These are phyloP conservation scores for Aporophyla lueneburgensis DNA, from an alignment of 2,888 invertebrate species.

Conservation along the genomic window DNA sequence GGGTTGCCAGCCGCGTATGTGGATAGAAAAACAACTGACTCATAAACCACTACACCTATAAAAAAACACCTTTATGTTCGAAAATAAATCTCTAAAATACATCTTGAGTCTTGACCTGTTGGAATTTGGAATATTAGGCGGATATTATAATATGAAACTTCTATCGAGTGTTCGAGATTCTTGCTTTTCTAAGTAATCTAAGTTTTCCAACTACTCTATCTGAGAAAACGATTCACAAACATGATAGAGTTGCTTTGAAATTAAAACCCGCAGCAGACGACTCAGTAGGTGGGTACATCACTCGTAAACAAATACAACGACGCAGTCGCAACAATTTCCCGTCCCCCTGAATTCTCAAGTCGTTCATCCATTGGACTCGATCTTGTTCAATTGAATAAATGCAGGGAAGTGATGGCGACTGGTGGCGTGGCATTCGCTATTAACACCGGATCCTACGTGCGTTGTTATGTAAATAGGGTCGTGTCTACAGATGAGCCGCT, in stretches of 20 bases:
- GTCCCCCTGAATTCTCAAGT: conserved; percentile 75
- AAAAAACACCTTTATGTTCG: conserved; percentile 38
- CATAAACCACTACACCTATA: conserved; percentile 48
- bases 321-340: conserved; percentile 56
- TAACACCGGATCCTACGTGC: conserved; percentile 75
- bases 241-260: neutral
- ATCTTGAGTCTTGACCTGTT: conserved; percentile 20
- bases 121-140: conserved; percentile 44
- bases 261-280: conserved; percentile 35
- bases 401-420: conserved; percentile 75
- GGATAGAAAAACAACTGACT: conserved; percentile 55
- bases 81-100: conserved; percentile 51
- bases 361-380: conserved; percentile 84
- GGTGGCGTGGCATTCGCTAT: conserved; percentile 74
- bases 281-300: conserved; percentile 11
- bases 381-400: conserved; percentile 88
- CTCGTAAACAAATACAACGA: conserved; percentile 53
- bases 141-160: conserved; percentile 4
- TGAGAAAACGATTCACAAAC: conserved; percentile 6
- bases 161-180: neutral
- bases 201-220: neutral
- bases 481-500: conserved; percentile 65
- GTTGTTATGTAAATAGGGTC: conserved; percentile 84
- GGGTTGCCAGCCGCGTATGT: conserved; percentile 32
- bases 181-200: neutral